Evolutionary conservation across 2,113 vertebrate species (phyloP).

Genomic region (Etheostoma spectabile): DNA sequence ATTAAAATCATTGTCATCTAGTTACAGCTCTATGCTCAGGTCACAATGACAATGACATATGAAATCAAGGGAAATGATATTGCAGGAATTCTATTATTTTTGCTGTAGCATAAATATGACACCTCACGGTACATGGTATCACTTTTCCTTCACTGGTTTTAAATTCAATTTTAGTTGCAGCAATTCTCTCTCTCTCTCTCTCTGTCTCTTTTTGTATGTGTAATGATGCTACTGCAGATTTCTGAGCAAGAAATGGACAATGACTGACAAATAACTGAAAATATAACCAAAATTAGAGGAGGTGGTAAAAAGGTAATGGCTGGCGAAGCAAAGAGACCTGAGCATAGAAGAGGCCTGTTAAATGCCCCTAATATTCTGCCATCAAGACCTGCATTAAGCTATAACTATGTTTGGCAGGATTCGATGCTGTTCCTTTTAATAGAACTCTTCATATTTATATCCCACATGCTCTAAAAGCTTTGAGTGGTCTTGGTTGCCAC

Average conservation of each 20-base stretch:
- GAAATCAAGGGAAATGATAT: not conserved
- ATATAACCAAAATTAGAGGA: not conserved
- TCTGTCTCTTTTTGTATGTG: not conserved
- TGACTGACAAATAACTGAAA: not conserved
- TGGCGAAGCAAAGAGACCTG: constrained; percentile 24
- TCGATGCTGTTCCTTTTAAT: constrained; percentile 36
- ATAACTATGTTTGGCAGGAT: constrained; percentile 40
- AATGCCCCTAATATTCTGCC: constrained; percentile 43
- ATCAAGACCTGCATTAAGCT: constrained; percentile 45
- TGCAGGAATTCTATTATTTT: not conserved
- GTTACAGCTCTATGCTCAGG: not conserved
- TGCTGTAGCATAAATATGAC: not conserved
- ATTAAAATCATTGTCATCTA: not conserved
- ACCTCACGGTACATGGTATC: not conserved
- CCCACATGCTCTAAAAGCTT: constrained; percentile 63
- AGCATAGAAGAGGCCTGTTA: constrained; percentile 27
- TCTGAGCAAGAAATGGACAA: not conserved
- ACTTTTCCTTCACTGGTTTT: not conserved
- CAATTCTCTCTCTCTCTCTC: not conserved
- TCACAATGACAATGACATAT: not conserved
- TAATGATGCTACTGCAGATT: not conserved
- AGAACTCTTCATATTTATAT: constrained; percentile 45
- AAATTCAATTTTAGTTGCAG: not conserved
- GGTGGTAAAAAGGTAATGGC: constrained; percentile 29
- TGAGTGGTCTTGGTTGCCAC: constrained; percentile 63